Evolutionary conservation across 2,113 vertebrate genomes (phyloP).

Genomic region (Bos taurus): DNA sequence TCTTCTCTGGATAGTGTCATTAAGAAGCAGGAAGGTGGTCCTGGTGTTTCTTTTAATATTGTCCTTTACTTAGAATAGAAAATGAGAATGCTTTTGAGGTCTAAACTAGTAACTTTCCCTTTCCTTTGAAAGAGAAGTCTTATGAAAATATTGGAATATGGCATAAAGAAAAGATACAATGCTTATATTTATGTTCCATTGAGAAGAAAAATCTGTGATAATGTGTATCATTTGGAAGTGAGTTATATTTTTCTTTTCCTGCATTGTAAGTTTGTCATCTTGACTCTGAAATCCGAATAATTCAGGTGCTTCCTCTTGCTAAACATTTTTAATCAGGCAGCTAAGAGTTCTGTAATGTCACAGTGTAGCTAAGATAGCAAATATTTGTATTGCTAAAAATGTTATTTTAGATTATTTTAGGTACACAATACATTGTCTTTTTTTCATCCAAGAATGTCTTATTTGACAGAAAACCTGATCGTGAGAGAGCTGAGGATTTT

Average conservation of each 20-base stretch:
- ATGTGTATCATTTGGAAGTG: neutral
- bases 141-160: neutral
- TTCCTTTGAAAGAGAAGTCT: neutral
- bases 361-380: neutral
- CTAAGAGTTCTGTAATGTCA: neutral
- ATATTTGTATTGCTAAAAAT: neutral
- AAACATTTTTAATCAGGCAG: neutral
- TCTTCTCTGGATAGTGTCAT: neutral
- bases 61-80: neutral
- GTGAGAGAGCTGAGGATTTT: slow-evolving; percentile 77
- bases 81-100: neutral
- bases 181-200: neutral
- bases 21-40: neutral
- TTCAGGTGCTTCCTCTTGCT: neutral
- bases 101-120: neutral
- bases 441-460: slow-evolving; percentile 28
- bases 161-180: neutral
- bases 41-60: neutral
- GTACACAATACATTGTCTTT: neutral
- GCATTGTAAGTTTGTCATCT: neutral
- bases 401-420: neutral
- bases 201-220: neutral
- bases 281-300: neutral
- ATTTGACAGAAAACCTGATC: slow-evolving; percentile 79
- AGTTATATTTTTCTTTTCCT: neutral